A percentile compares a stretch with the other conserved stretches of the same genome.
Evolutionary conservation across 2,888 invertebrate genomes (phyloP).

Genomic region (Scaptomyza cyrtandrae): DNA sequence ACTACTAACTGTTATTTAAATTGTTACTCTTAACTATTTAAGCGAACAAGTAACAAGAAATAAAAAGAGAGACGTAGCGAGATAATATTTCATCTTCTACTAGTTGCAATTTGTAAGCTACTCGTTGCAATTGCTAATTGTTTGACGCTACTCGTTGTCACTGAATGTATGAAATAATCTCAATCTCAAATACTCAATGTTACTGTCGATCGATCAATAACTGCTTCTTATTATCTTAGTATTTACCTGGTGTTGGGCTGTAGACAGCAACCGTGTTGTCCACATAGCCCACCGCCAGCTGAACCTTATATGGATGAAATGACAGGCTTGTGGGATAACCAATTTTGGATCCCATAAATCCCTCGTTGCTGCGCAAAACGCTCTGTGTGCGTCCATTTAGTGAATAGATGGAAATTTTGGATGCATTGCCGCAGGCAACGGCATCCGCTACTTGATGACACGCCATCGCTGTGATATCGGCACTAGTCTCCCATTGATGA

Average conservation of each 20-base stretch:
- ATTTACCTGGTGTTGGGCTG: conserved; percentile 83
- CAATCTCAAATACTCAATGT: too few relatives aligned
- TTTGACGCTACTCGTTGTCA: too few relatives aligned
- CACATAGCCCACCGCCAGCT: conserved; percentile 93
- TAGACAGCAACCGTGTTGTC: conserved; percentile 95
- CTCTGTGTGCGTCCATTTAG: conserved; percentile 90
- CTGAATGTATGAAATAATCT: too few relatives aligned
- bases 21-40: background rate
- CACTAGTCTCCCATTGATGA: conserved; percentile 88
- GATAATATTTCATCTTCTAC: background rate
- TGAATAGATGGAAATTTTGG: conserved; percentile 91
- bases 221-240: too few relatives aligned
- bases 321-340: conserved; percentile 94
- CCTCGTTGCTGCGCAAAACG: conserved; percentile 94
- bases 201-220: too few relatives aligned
- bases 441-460: conserved; percentile 92
- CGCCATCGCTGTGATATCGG: conserved; percentile 92
- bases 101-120: too few relatives aligned
- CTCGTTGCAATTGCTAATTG: too few relatives aligned
- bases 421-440: conserved; percentile 94
- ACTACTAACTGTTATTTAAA: background rate
- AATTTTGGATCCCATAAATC: conserved; percentile 94
- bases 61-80: background rate
- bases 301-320: conserved; percentile 94
- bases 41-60: background rate